Conservation (phyloP, 2,113 vertebrate genomes). For the human (Homo sapiens) region DNA sequence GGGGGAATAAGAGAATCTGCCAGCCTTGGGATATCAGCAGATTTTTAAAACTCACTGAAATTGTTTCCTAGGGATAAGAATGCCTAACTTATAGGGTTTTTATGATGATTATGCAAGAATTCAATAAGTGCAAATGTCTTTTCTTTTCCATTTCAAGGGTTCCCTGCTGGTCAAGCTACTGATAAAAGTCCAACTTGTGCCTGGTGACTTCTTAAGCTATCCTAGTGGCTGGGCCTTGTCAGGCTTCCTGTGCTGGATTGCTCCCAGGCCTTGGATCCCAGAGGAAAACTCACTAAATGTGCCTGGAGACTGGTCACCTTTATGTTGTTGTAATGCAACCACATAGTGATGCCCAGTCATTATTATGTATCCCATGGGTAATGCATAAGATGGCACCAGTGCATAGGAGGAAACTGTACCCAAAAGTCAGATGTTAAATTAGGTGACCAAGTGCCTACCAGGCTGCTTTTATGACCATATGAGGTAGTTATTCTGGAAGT, state of each 20-base stretch:
- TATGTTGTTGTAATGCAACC: no score
- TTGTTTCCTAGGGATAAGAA: background rate
- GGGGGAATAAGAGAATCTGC: background rate
- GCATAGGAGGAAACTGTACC: background rate
- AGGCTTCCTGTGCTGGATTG: background rate
- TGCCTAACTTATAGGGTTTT: background rate
- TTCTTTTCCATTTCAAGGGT: background rate
- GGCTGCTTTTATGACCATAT: background rate
- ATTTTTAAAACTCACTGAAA: slow-evolving; percentile 18
- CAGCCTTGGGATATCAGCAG: background rate
- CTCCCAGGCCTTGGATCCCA: background rate
- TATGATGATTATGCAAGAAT: background rate
- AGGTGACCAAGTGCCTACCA: background rate
- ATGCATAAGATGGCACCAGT: background rate
- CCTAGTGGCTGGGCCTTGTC: background rate
- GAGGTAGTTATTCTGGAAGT: background rate
- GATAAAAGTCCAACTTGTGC: background rate
- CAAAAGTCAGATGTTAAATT: background rate
- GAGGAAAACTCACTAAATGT: background rate
- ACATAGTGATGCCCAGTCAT: accelerated
- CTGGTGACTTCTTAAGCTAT: background rate
- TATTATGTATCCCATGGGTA: background rate
- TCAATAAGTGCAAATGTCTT: background rate
- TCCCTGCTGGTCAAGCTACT: background rate
- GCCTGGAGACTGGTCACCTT: background rate